Evolutionary conservation across 2,888 invertebrate genomes (phyloP).

Genomic region (Alloplasta piceator): DNA sequence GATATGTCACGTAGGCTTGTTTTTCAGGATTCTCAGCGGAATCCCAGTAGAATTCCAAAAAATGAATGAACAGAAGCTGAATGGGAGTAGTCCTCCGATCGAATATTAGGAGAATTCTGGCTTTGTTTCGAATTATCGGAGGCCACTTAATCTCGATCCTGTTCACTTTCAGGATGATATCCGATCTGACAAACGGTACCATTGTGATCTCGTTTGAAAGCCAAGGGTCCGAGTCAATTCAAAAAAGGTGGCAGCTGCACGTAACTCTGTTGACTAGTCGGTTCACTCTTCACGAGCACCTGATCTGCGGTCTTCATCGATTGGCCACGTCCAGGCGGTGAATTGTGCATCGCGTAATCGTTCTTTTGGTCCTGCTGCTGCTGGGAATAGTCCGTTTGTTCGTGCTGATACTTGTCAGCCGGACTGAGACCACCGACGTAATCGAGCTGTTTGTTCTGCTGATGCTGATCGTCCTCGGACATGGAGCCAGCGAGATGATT

Average conservation of each 20-base stretch:
- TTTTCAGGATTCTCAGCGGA: neutral
- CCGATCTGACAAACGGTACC: neutral
- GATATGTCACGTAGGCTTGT: no score
- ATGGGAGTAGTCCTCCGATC: neutral
- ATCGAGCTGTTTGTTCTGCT: constrained; percentile 81
- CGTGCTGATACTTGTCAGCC: constrained; percentile 85
- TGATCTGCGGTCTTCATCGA: constrained; percentile 82
- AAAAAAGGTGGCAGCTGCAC: constrained; percentile 91
- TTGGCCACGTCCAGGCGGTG: constrained; percentile 78
- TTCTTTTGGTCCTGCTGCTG: constrained; percentile 60
- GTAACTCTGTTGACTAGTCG: constrained; percentile 86
- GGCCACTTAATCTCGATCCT: neutral
- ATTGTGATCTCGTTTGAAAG: constrained; percentile 71
- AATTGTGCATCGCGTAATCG: constrained; percentile 79
- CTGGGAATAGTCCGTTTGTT: constrained; percentile 86
- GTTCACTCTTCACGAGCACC: constrained; percentile 85
- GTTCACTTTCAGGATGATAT: no score
- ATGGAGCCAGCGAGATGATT: constrained; percentile 76
- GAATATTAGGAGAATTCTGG: neutral
- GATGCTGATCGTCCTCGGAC: constrained; percentile 83
- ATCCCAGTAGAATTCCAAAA: neutral
- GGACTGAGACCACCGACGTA: constrained; percentile 82
- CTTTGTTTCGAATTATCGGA: neutral
- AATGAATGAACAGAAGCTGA: neutral
- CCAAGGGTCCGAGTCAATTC: constrained; percentile 85